phyloP scores from a whole-genome alignment of 2,113 vertebrate species.

The Charadrius vociferus region DNA sequence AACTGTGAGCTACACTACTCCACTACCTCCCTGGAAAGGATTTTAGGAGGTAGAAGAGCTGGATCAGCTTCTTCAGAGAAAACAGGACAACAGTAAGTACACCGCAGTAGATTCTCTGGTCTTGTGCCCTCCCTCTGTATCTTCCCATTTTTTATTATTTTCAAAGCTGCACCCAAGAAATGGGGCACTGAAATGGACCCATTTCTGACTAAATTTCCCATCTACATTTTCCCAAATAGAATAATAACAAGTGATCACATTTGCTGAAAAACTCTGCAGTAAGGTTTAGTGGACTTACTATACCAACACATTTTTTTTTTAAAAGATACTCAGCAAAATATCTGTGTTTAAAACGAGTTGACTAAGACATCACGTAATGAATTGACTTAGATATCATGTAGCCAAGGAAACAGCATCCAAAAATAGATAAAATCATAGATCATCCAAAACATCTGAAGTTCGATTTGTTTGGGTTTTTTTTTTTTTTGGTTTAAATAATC shows the following conservation, averaged over 20 bases:
- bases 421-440: background rate
- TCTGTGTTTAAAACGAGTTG: background rate
- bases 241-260: background rate
- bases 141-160: background rate
- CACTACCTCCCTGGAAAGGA: background rate
- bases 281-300: background rate
- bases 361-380: background rate
- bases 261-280: background rate
- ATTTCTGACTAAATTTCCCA: background rate
- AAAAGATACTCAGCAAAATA: background rate
- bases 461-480: background rate
- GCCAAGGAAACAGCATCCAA: background rate
- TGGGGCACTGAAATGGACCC: background rate
- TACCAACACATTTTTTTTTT: background rate
- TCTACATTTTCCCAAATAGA: background rate
- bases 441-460: background rate
- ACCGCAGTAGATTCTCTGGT: background rate
- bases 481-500: background rate
- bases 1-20: background rate
- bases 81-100: background rate
- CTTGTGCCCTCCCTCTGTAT: accelerated
- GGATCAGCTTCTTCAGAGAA: background rate
- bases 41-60: background rate
- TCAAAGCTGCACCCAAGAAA: background rate
- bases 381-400: background rate